These are phyloP conservation scores for Sepiola atlantica DNA, from an alignment of 2,888 invertebrate species.

Conservation along the genomic window DNA sequence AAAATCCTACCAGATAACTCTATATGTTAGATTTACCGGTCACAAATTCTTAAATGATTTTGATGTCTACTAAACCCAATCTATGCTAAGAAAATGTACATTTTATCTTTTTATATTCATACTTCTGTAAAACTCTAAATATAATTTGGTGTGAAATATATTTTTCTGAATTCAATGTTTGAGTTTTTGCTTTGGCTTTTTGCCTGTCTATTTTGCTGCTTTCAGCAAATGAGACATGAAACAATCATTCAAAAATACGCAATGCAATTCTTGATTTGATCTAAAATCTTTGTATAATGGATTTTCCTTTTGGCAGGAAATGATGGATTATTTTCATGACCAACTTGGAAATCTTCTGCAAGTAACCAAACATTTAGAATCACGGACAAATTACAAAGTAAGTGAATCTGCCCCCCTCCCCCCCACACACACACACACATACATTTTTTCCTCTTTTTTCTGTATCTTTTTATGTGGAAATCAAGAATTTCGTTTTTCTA, in stretches of 20 bases:
- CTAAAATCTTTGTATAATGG: neutral
- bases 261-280: neutral
- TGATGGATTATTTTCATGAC: constrained; percentile 61
- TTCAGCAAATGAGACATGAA: neutral
- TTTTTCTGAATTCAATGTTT: neutral
- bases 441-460: too few species aligned
- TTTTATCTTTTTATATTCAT: neutral
- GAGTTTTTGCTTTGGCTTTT: neutral
- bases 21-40: too few species aligned
- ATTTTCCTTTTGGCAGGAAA: constrained; percentile 58
- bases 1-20: too few species aligned
- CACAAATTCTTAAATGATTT: neutral
- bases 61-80: neutral
- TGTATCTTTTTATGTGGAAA: too few species aligned
- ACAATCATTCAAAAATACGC: neutral
- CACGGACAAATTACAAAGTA: constrained; percentile 58
- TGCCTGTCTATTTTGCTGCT: neutral
- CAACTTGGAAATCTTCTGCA: constrained; percentile 53
- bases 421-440: too few species aligned
- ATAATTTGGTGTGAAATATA: neutral
- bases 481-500: too few species aligned
- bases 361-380: constrained; percentile 56
- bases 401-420: constrained; percentile 49
- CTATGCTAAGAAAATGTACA: neutral
- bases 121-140: neutral